Evolutionary conservation across 1,140 invertebrate species (phyloP).

Genomic region (Sinonovacula constricta): DNA sequence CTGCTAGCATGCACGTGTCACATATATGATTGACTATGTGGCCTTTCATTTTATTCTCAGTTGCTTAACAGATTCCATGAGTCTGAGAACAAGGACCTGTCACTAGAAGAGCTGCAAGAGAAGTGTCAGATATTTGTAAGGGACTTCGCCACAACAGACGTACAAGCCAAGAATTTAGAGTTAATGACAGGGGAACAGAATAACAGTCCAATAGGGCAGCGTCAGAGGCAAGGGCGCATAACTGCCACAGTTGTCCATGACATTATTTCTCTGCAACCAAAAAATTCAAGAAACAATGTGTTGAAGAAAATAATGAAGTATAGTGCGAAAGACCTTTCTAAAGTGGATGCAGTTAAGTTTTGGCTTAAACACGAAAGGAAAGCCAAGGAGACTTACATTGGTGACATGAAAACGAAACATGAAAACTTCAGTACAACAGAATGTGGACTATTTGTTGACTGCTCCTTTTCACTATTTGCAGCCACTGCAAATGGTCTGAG

Average conservation of each 20-base stretch:
- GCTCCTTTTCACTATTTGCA: slow-evolving; percentile 19
- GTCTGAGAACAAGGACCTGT: not conserved
- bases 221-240: slow-evolving; percentile 10
- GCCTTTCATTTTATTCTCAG: not conserved
- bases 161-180: slow-evolving; percentile 11
- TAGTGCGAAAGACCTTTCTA: not conserved
- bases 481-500: slow-evolving; percentile 20
- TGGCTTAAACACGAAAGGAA: not conserved
- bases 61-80: slow-evolving; percentile 2
- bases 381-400: not conserved
- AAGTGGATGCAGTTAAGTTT: not conserved
- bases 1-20: too few relatives aligned
- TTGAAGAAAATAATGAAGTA: slow-evolving; percentile 11
- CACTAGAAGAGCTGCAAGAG: not conserved
- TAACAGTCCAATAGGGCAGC: slow-evolving; percentile 1
- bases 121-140: slow-evolving; percentile 7
- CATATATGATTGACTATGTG: not conserved
- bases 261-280: not conserved
- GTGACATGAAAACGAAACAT: slow-evolving; percentile 5
- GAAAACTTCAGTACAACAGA: not conserved
- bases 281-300: not conserved
- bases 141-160: slow-evolving; percentile 1
- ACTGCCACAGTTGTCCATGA: slow-evolving; percentile 10
- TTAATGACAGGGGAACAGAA: slow-evolving; percentile 7
- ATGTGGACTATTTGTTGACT: slow-evolving; percentile 20